Percentiles rank a stretch among this genome's conserved stretches.
Conservation (phyloP, 2,113 vertebrate genomes). For the Phaethornis superciliosus region DNA sequence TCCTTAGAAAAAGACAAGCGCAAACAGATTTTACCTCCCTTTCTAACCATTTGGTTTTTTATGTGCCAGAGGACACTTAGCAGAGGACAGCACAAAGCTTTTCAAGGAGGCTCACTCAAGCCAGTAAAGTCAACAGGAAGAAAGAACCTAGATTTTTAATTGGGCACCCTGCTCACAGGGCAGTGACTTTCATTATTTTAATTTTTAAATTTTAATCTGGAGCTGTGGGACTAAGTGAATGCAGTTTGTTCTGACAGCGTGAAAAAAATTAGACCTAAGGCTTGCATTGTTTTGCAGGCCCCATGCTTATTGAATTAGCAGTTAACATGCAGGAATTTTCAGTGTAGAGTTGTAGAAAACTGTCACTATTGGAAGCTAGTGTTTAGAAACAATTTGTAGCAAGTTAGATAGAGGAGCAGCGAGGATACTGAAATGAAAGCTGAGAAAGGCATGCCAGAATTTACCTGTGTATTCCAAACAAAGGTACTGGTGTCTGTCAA, state of each 20-base stretch:
- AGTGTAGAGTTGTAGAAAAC: background rate
- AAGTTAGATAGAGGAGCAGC: background rate
- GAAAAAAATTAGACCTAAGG: background rate
- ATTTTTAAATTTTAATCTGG: background rate
- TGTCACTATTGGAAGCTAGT: background rate
- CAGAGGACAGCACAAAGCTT: background rate
- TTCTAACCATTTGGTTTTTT: background rate
- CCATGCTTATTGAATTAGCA: background rate
- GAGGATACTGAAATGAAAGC: background rate
- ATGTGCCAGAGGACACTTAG: background rate
- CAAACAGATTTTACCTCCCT: slow-evolving; percentile 22
- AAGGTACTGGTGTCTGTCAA: background rate
- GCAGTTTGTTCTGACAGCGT: background rate
- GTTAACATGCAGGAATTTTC: background rate
- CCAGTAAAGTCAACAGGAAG: background rate
- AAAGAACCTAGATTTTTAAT: background rate
- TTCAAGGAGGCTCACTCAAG: background rate
- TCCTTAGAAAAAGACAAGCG: background rate
- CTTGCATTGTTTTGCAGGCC: background rate
- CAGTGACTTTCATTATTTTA: background rate
- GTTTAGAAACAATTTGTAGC: background rate
- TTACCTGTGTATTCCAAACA: background rate
- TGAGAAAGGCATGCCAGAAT: background rate
- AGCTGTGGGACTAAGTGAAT: background rate
- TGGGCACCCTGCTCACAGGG: background rate